These are phyloP conservation scores for Gadus chalcogrammus DNA, from an alignment of 2,113 vertebrate species.

Conservation along the genomic window DNA sequence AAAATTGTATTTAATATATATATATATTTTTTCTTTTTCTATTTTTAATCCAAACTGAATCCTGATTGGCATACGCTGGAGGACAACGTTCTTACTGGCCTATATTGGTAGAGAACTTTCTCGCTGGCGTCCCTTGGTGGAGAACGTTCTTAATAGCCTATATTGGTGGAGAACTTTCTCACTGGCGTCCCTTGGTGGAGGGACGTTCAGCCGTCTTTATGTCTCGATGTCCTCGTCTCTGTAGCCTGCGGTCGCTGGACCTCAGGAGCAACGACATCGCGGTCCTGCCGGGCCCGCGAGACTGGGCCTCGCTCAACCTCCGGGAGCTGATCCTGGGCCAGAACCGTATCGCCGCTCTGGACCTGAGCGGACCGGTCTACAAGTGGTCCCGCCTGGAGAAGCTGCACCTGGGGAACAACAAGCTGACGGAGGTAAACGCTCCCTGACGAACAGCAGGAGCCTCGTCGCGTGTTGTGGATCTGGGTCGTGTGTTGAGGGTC, in stretches of 20 bases:
- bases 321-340: constrained; percentile 88
- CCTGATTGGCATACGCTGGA: no score
- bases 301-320: constrained; percentile 85
- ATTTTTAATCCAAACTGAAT: not conserved
- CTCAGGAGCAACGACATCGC: constrained; percentile 84
- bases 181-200: no score
- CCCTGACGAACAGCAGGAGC: no score
- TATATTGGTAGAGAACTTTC: no score
- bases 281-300: constrained; percentile 76
- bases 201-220: not conserved
- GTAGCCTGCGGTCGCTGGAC: constrained; percentile 85
- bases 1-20: not conserved
- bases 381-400: constrained; percentile 90
- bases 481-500: no score
- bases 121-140: no score
- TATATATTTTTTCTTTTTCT: not conserved
- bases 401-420: constrained; percentile 86
- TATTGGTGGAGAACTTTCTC: no score
- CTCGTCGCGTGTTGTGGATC: no score
- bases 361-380: constrained; percentile 80
- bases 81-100: no score
- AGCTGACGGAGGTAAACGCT: constrained; percentile 80
- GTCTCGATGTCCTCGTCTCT: not conserved
- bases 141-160: not conserved
- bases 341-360: constrained; percentile 81